Evolutionary conservation across 2,888 invertebrate species (phyloP).

Genomic region (Agriopis marginaria): DNA sequence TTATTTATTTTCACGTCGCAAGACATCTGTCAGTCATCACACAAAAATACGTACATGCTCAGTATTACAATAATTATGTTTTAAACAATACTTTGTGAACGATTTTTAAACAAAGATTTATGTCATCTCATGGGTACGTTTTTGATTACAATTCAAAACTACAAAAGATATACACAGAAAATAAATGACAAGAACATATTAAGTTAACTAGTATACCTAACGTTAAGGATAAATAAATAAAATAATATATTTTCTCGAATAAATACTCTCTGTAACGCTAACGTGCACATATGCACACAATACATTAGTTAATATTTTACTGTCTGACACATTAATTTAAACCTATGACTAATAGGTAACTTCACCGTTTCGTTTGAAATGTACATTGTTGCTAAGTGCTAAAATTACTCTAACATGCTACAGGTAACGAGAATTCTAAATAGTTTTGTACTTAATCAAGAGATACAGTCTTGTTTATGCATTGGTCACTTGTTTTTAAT

Average conservation of each 20-base stretch:
- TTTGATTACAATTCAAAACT: background rate
- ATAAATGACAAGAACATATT: constrained; percentile 11
- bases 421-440: constrained; percentile 9
- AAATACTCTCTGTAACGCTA: constrained; percentile 74
- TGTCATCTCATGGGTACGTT: constrained; percentile 5
- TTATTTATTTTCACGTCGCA: constrained; percentile 53
- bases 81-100: constrained; percentile 29
- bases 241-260: constrained; percentile 58
- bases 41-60: constrained; percentile 47
- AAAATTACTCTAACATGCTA: constrained; percentile 39
- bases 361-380: constrained; percentile 69
- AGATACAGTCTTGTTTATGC: constrained; percentile 78
- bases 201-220: constrained; percentile 13
- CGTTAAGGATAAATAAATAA: constrained; percentile 48
- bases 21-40: constrained; percentile 48
- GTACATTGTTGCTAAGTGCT: constrained; percentile 52
- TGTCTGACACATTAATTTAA: constrained; percentile 27
- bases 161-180: constrained; percentile 16
- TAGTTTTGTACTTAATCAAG: constrained; percentile 77
- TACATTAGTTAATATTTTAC: constrained; percentile 36
- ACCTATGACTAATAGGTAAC: constrained; percentile 76
- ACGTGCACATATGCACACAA: constrained; percentile 18
- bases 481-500: constrained; percentile 74
- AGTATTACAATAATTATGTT: constrained; percentile 23
- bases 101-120: constrained; percentile 4